phyloP scores from a whole-genome alignment of 2,113 vertebrate species.

The Ochotona curzoniae region DNA sequence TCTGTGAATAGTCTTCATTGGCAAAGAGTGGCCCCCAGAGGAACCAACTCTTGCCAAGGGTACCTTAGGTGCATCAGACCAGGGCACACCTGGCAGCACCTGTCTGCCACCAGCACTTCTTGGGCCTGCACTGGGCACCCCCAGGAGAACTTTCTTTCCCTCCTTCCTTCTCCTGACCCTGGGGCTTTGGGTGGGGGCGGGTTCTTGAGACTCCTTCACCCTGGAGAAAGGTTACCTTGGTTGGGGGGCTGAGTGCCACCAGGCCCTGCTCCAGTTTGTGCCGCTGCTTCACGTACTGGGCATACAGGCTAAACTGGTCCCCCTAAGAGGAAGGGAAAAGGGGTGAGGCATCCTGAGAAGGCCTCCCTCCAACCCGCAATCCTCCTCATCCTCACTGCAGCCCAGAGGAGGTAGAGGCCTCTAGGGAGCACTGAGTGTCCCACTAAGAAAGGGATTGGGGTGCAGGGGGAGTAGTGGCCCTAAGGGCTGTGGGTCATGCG shows the following conservation, averaged over 20 bases:
- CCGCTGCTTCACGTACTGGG: conserved; percentile 91
- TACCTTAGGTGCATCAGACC: background rate
- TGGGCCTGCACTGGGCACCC: background rate
- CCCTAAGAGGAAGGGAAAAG: conserved; percentile 81
- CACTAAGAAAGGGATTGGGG: background rate
- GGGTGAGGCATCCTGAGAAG: background rate
- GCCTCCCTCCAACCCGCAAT: too few relatives aligned
- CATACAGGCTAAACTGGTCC: conserved; percentile 92
- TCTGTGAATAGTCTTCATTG: background rate
- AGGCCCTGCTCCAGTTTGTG: conserved; percentile 88
- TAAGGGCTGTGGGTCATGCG: background rate
- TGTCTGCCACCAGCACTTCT: background rate
- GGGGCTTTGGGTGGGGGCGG: background rate
- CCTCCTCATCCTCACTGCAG: background rate
- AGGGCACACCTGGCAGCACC: background rate
- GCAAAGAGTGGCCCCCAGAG: background rate
- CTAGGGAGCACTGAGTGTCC: background rate
- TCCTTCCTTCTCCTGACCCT: background rate
- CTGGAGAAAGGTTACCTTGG: conserved; percentile 86
- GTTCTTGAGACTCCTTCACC: background rate
- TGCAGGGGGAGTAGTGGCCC: background rate
- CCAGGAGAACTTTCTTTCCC: background rate
- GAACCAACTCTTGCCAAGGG: background rate
- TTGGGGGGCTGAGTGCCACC: conserved; percentile 85
- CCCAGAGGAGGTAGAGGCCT: background rate